Evolutionary conservation across 2,888 invertebrate genomes (phyloP).

Genomic region (Polymixis flavicincta): DNA sequence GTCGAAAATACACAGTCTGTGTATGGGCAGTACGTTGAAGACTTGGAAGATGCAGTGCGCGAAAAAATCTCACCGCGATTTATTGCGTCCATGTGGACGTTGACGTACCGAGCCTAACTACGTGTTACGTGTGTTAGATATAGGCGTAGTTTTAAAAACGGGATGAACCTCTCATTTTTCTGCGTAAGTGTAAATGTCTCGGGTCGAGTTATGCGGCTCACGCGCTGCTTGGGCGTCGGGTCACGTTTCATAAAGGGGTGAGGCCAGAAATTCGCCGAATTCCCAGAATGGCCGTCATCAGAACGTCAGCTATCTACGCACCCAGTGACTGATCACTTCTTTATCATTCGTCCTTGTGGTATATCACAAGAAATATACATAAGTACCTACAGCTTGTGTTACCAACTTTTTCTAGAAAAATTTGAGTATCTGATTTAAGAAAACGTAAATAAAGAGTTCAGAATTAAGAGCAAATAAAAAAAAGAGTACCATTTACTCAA

Average conservation of each 20-base stretch:
- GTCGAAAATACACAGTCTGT: no score
- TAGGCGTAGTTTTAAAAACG: constrained; percentile 51
- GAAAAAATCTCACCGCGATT: no score
- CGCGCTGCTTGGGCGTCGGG: constrained; percentile 74
- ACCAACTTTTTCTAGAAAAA: no score
- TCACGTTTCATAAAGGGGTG: constrained; percentile 85
- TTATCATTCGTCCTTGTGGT: constrained; percentile 69
- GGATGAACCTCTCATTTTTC: constrained; percentile 59
- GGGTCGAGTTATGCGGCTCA: constrained; percentile 73
- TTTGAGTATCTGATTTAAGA: no score
- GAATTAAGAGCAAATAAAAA: no score
- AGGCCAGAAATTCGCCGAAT: constrained; percentile 83
- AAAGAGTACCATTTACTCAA: no score
- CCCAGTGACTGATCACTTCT: constrained; percentile 75
- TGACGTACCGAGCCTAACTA: constrained; percentile 3
- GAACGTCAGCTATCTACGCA: constrained; percentile 70
- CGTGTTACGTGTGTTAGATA: constrained; percentile 26
- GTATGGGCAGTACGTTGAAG: no score
- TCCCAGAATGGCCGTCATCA: constrained; percentile 83
- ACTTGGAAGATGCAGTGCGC: no score
- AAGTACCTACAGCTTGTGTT: no score
- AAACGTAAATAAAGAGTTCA: no score
- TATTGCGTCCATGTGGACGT: no score
- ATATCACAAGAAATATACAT: constrained; percentile 19
- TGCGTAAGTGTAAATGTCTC: constrained; percentile 66